Base-by-base conservation (phyloP, 2,888 invertebrate species). In the Glaucopsyche alexis region DNA sequence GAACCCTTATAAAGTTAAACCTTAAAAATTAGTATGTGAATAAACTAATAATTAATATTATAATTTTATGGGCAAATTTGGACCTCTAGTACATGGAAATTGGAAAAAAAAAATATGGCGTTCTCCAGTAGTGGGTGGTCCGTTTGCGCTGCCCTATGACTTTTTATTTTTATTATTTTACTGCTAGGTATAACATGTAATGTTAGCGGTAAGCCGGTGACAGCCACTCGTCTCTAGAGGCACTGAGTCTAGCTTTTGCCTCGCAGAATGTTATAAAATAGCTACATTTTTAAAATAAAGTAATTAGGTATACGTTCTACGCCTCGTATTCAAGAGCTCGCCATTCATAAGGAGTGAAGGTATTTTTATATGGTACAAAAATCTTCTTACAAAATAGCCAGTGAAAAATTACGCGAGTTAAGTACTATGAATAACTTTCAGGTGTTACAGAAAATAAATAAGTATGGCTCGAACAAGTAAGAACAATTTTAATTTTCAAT, bases 151-250 rank as follows among this genome's bases (percentile, higher is more conserved):
- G 55, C 55, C 55, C 2, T 55, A 9, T 3, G 9, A 3, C 9
- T 19, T 55, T 55, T 19, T 9, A 9, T 60, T 29, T 29, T 13
- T 29, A 29, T 60, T 29, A 60, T 29, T 60, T 60, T 14, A 11
- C 29, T 29, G 29, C 29, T 5, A 7, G 29, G 29, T 13, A 55
- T 60, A 7, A 60, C 60, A 60, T 38, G 60, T 38, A 60, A 55
- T 60, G 60, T 14, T 13, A 60, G 60, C 60, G 29, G n/a, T n/a
- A n/a, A n/a, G n/a, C n/a, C n/a, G n/a, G 60, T 38, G 60, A 60
- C 60, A 60, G 29, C 60, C 60, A 13, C 60, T 60, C 14, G 29
- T 60, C 60, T 60, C 60, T 60, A 60, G 60, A 29, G 60, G 29
- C 60, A 60, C 55, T 38, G 60, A 11, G 13, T 60, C 60, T n/a